Base-by-base conservation (phyloP, 2,888 invertebrate genomes). In the Orchesellides sinensis region DNA sequence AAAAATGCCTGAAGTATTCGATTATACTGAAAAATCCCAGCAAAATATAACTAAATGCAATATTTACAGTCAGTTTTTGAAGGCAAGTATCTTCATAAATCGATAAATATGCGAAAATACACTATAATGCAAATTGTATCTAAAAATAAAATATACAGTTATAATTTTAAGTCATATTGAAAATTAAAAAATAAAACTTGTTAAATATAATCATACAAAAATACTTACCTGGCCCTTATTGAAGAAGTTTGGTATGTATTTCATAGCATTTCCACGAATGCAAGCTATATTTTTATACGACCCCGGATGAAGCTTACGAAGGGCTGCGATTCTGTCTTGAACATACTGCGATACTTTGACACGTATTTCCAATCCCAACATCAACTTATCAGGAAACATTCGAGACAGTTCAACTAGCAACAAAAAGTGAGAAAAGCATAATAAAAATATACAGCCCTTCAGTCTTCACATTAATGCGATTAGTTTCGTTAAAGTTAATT, bases 291-390 rank as follows among this genome's bases (percentile, higher is more conserved):
- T 99, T 89, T 94, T 93, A 90, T 96, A 99, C 86, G 94, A 90
- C 1, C 94, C 94, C 0, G 94, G 93, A 90, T 95, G 90, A 87
- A 96, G 93, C 1, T 92, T 91, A 82, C 98, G 91, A 73, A 99
- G 91, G 0, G 98, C 98, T 88, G 94, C 93, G 68, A 99, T 97
- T 87, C 98, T 93, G 89, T 99, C 98, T 91, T 95, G 95, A 0
- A 99, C 99, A 92, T 98, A 99, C 90, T 99, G 98, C 0, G 98
- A 98, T 0, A 99, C 99, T 91, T 99, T 99, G 0, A 99, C 97
- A 81, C 99, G 92, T 86, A 99, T 99, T 91, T 99, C 99, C 93
- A 99, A 93, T 27, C 99, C 99, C 66, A 99, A 91, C 91, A 98
- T 95, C 78, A 97, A 91, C 66, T 92, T 94, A 0, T 96, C 93